Conservation (phyloP, 2,888 invertebrate genomes). For the Scelioninae gen. 1 region DNA sequence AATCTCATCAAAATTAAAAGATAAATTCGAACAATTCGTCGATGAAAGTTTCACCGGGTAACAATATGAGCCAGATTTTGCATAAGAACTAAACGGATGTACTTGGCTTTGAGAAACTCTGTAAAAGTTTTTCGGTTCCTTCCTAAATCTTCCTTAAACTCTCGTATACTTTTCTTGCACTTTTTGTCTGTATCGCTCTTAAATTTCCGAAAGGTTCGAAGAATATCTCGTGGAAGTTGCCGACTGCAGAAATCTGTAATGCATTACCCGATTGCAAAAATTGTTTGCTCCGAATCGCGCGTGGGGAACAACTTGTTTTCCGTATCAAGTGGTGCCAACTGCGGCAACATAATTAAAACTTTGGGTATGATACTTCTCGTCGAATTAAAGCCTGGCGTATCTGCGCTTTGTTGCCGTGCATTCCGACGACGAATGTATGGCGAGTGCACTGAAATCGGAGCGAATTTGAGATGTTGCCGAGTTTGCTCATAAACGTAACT, state of each 20-base stretch:
- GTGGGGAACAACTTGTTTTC: not conserved
- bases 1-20: slow-evolving; percentile 8
- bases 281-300: not conserved
- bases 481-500: slow-evolving; percentile 65
- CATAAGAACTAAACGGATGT: slow-evolving; percentile 42
- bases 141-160: slow-evolving; percentile 55
- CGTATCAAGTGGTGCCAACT: not conserved
- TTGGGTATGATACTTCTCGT: not conserved
- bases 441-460: slow-evolving; percentile 37
- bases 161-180: slow-evolving; percentile 31
- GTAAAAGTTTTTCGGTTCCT: slow-evolving; percentile 35
- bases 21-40: slow-evolving; percentile 13
- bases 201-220: slow-evolving; percentile 47
- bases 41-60: slow-evolving; percentile 2
- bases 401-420: slow-evolving; percentile 33
- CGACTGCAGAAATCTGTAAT: slow-evolving; percentile 11
- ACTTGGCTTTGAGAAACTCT: slow-evolving; percentile 47
- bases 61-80: slow-evolving; percentile 35
- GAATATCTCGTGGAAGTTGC: slow-evolving; percentile 25
- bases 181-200: slow-evolving; percentile 42
- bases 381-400: slow-evolving; percentile 33
- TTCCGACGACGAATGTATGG: slow-evolving; percentile 36
- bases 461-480: slow-evolving; percentile 59
- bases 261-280: slow-evolving; percentile 7
- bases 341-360: slow-evolving; percentile 33